Conservation (phyloP, 2,888 invertebrate species). For the Drosophila niveifrons region DNA sequence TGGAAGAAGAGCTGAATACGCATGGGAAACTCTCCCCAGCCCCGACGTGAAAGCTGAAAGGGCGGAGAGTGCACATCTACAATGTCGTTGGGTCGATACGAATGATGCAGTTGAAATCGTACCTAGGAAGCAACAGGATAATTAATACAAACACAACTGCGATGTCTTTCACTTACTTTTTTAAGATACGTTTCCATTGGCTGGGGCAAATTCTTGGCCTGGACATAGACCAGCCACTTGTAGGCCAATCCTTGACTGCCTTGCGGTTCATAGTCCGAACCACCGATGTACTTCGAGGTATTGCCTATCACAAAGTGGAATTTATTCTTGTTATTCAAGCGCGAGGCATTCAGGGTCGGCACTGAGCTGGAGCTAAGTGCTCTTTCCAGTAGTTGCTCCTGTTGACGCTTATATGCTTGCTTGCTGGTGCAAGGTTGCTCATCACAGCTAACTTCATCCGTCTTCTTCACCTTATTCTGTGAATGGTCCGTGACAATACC, state of each 20-base stretch:
- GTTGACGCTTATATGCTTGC: conserved; percentile 47
- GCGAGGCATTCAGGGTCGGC: conserved; percentile 85
- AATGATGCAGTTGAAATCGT: conserved; percentile 92
- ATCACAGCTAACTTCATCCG: conserved; percentile 27
- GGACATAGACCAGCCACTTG: conserved; percentile 96
- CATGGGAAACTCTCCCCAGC: conserved; percentile 97
- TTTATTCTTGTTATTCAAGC: conserved; percentile 87
- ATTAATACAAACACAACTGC: accelerated
- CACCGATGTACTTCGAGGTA: conserved; percentile 92
- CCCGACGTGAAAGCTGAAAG: conserved; percentile 93
- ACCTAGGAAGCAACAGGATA: conserved; percentile 46
- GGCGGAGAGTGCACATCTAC: conserved; percentile 92
- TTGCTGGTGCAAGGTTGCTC: conserved; percentile 63
- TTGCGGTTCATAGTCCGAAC: conserved; percentile 70
- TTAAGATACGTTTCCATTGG: conserved; percentile 89
- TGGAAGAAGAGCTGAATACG: conserved; percentile 92
- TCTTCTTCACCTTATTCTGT: conserved; percentile 17
- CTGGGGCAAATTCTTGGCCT: conserved; percentile 88
- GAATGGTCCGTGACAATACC: conserved; percentile 83
- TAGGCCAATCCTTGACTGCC: conserved; percentile 91
- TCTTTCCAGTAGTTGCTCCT: conserved; percentile 27
- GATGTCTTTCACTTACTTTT: conserved; percentile 86
- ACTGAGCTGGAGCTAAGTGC: conserved; percentile 13
- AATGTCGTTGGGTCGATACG: conserved; percentile 94
- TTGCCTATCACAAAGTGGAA: conserved; percentile 88